phyloP scores from a whole-genome alignment of 2,888 invertebrate species.

The Drosophila pegasa region DNA sequence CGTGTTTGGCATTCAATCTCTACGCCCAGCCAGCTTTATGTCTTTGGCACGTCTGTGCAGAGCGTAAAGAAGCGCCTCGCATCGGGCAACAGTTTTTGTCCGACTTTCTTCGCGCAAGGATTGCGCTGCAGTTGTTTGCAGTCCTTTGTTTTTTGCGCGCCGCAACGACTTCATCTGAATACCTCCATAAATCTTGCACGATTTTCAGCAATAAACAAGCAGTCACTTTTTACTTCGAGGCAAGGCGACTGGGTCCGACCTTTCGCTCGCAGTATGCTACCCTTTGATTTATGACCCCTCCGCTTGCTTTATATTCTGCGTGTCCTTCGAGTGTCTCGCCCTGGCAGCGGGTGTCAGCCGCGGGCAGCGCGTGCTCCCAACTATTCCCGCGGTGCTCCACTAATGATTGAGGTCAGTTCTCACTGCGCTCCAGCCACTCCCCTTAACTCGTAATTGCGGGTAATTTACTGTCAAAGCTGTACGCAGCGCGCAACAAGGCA shows the following conservation, averaged over 20 bases:
- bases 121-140: conserved; percentile 17
- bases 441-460: conserved; percentile 59
- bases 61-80: not conserved
- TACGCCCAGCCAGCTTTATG: not conserved
- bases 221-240: conserved; percentile 40
- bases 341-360: conserved; percentile 34
- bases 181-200: conserved; percentile 65
- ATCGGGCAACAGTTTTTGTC: conserved; percentile 15
- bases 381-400: conserved; percentile 60
- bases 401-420: conserved; percentile 74
- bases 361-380: conserved; percentile 38
- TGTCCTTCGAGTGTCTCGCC: conserved; percentile 20
- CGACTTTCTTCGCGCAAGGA: conserved; percentile 1
- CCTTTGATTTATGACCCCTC: conserved; percentile 67
- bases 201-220: conserved; percentile 55
- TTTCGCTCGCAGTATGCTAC: conserved; percentile 36
- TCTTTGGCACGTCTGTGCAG: not conserved
- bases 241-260: conserved; percentile 44
- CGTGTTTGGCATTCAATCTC: conserved; percentile 27
- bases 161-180: conserved; percentile 61
- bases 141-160: conserved; percentile 25
- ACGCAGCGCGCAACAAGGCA: not conserved
- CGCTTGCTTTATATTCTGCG: conserved; percentile 54
- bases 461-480: conserved; percentile 66
- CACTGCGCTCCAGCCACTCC: conserved; percentile 26